Evolutionary conservation across 1,140 invertebrate genomes (phyloP), one percentile per base, ranked within the genome.

Genomic region (Linepithema humile): DNA sequence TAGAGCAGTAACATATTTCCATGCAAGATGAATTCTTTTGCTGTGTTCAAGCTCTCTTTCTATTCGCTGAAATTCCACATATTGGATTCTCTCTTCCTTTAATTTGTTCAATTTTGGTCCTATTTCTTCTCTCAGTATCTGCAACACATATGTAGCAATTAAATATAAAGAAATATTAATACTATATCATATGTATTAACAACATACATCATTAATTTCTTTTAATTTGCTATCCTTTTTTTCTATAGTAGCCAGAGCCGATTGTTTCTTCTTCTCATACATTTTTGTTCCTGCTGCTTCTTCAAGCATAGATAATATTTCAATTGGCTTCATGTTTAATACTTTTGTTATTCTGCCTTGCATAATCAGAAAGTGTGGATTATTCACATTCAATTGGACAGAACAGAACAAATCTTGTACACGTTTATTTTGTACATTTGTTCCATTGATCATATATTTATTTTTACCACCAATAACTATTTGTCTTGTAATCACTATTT

Each of bases 291-390:
- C 99, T 1, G 99, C 98, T 32, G 99, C 99, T 95, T 99, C 99
- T 95, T 99, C 99, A 78, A 99, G 97, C 98, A 99, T 99, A 0
- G 98, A 98, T 43, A 99, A 95, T 92, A 99, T 99, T 97, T 99
- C 99, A 80, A 96, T 96, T 17, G 99, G 98, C 92, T 99, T 99
- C 99, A 99, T 99, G 93, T 99, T 99, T 2, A 99, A 95, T 1
- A 99, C 99, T 96, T 99, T 99, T 0, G 99, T 99, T 72, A 99
- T 99, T 90, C 99, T 96, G 9, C 99, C 99, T 96, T 99, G 99
- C 99, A 99, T 99, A 88, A 99, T 99, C 4, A 99, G 96, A 93
- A 99, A 99, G 94, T 99, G 99, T 3, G 99, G 99, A 95, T 99
- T 99, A 94, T 99, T 99, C 0, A 99, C 98, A 94, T 99, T 99